A percentile compares a stretch with the other conserved stretches of the same genome.
These are phyloP conservation scores for Anthonomus grandis DNA, from an alignment of 1,140 invertebrate species.

Conservation along the genomic window DNA sequence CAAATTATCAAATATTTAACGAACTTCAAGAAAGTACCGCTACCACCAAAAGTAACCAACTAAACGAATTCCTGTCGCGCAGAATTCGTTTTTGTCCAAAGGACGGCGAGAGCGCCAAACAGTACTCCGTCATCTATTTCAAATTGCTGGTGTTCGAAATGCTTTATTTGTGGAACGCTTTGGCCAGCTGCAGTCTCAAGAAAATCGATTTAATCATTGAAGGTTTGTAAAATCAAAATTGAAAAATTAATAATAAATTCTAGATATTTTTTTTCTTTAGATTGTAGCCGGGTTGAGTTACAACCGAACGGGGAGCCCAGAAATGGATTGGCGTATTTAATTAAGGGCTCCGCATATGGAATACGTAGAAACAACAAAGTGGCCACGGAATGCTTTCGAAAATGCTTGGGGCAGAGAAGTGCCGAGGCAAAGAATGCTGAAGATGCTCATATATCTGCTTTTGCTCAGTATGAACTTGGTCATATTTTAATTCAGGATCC, in stretches of 20 bases:
- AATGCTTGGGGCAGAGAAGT: conserved; percentile 51
- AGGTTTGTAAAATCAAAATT: conserved; percentile 43
- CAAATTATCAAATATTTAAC: conserved; percentile 16
- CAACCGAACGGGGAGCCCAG: conserved; percentile 53
- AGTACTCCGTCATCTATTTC: conserved; percentile 48
- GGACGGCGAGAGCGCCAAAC: conserved; percentile 15
- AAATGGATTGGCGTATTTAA: conserved; percentile 55
- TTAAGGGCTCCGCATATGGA: conserved; percentile 53
- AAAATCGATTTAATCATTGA: conserved; percentile 51
- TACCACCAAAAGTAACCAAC: conserved; percentile 31
- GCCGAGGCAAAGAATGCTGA: conserved; percentile 43
- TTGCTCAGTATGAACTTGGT: conserved; percentile 65
- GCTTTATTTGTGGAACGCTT: conserved; percentile 69
- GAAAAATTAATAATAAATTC: background rate
- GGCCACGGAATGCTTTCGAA: conserved; percentile 53
- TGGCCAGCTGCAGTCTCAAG: conserved; percentile 58
- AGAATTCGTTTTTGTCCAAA: conserved; percentile 35
- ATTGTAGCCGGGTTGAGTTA: conserved; percentile 25
- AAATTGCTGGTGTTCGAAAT: conserved; percentile 64
- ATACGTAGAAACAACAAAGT: conserved; percentile 51
- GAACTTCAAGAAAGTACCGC: conserved; percentile 11
- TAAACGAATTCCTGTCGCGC: conserved; percentile 40
- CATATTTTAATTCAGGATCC: conserved; percentile 52
- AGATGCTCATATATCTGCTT: conserved; percentile 64
- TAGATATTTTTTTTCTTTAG: background rate